A percentile compares a stretch with the other conserved stretches of the same genome.
Evolutionary conservation across 2,113 vertebrate species (phyloP).

Genomic region (Apodemus sylvaticus): DNA sequence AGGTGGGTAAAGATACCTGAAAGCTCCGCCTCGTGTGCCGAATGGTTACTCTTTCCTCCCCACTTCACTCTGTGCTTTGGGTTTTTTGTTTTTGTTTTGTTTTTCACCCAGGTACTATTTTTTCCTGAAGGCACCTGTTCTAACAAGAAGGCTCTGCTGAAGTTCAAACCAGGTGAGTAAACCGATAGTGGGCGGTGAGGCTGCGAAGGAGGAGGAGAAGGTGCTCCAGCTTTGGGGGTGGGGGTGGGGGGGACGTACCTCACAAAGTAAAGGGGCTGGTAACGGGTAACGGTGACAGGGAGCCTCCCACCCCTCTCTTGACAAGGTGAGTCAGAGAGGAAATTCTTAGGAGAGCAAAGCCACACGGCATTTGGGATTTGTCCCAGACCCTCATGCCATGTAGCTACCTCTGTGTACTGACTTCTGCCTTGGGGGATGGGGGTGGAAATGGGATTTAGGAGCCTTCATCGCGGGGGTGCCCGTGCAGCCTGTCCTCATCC

Average conservation of each 20-base stretch:
- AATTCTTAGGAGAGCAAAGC: not conserved
- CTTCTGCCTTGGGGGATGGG: slow-evolving; percentile 59
- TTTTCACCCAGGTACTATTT: slow-evolving; percentile 89
- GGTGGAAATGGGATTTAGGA: slow-evolving; percentile 84
- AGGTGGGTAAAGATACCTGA: slow-evolving; percentile 83
- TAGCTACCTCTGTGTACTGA: slow-evolving; percentile 31
- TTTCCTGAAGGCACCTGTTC: slow-evolving; percentile 95
- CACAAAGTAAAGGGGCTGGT: not conserved
- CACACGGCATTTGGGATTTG: not conserved
- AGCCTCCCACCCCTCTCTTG: not conserved
- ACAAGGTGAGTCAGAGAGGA: slow-evolving; percentile 11
- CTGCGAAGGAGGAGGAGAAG: not conserved
- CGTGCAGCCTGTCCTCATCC: slow-evolving; percentile 92
- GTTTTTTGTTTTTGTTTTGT: not conserved
- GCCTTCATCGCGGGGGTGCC: slow-evolving; percentile 93
- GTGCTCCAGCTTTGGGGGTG: not conserved
- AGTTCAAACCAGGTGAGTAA: slow-evolving; percentile 92
- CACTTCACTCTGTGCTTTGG: not conserved
- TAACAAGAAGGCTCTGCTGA: slow-evolving; percentile 90
- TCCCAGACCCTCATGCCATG: not conserved
- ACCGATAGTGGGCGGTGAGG: not conserved
- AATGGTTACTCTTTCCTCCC: not conserved
- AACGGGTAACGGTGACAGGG: not conserved
- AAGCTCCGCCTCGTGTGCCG: not conserved
- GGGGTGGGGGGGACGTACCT: not conserved